Base-by-base conservation (phyloP, 2,888 invertebrate genomes). In the Laothoe populi region DNA sequence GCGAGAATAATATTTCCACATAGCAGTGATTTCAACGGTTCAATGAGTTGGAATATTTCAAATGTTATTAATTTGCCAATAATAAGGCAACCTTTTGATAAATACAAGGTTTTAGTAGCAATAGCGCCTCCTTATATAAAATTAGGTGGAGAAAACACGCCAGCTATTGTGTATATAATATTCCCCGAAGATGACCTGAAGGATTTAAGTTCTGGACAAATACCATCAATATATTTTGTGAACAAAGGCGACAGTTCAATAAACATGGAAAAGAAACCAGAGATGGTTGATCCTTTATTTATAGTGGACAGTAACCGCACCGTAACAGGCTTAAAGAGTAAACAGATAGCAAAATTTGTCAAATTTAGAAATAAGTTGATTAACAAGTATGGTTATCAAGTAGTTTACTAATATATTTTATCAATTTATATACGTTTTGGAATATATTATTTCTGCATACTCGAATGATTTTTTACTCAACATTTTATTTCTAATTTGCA, bases 51-150 rank as follows among this genome's bases (percentile, higher is more conserved):
- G 16, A 26, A 48, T 10, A 46, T 64, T 19, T 64, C 64, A 3
- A 76, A 76, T 63, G 78, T 75, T 60, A 75, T 88, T 16, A 83
- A 83, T 63, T 71, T 90, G 58, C 90, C 91, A 0, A 66, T 88
- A 4, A 60, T 87, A 3, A 76, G 73, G 5, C 84, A 87, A 44
- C 79, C 83, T 0, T 81, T 74, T 42, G 68, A 76, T 1, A 73
- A 84, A 49, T 91, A 90, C 62, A 88, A 87, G 64, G 77, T 91
- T n/a, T 63, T 92, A 44, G 84, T 92, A 0, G 91, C 84, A 0
- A 79, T 82, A 0, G 90, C 92, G 0, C 92, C 92, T 0, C 77
- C 83, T 0, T 70, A 84, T 46, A 62, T 89, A 4, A 82, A 69
- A 49, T 70, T 90, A 7, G 77, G 75, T 4, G 70, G 68, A 31